Evolutionary conservation across 2,797 vertebrate species (phyloP).

Genomic region (Esox lucius): DNA sequence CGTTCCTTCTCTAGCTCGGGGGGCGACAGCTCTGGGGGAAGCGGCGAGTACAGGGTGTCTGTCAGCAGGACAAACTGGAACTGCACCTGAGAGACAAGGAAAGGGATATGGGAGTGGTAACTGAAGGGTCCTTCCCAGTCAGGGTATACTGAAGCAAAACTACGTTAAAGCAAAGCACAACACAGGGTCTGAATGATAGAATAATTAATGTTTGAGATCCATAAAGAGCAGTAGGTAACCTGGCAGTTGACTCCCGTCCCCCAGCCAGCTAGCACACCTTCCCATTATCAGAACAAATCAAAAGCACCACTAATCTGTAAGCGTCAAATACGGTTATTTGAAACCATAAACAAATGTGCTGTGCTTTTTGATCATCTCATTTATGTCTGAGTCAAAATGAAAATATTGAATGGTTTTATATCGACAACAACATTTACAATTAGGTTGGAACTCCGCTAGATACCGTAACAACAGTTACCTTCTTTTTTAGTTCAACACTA

Average conservation of each 20-base stretch:
- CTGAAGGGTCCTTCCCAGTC: too few species aligned
- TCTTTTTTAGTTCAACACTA: conserved; percentile 97
- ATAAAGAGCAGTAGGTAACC: conserved; percentile 30
- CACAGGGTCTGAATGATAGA: conserved; percentile 49
- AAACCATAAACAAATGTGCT: conserved; percentile 9
- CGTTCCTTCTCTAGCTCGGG: conserved; percentile 81
- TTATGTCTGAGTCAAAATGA: background rate
- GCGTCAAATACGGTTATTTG: conserved; percentile 15
- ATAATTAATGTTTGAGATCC: conserved; percentile 24
- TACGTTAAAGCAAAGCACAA: conserved; percentile 35
- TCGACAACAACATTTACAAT: background rate
- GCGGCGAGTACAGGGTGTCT: conserved; percentile 92
- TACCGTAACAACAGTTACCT: conserved; percentile 71
- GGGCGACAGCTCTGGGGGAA: conserved; percentile 89
- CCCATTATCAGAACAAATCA: conserved; percentile 50
- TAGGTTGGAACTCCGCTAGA: background rate
- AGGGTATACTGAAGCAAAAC: background rate
- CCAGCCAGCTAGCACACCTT: conserved; percentile 32
- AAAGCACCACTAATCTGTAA: background rate
- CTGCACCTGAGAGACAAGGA: conserved; percentile 80
- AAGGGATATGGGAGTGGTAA: background rate
- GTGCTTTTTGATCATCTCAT: conserved; percentile 18
- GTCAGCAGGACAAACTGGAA: conserved; percentile 98
- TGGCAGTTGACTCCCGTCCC: conserved; percentile 24
- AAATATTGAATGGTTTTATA: background rate